Evolutionary conservation across 2,113 vertebrate genomes (phyloP).

Genomic region (Pipa parva): DNA sequence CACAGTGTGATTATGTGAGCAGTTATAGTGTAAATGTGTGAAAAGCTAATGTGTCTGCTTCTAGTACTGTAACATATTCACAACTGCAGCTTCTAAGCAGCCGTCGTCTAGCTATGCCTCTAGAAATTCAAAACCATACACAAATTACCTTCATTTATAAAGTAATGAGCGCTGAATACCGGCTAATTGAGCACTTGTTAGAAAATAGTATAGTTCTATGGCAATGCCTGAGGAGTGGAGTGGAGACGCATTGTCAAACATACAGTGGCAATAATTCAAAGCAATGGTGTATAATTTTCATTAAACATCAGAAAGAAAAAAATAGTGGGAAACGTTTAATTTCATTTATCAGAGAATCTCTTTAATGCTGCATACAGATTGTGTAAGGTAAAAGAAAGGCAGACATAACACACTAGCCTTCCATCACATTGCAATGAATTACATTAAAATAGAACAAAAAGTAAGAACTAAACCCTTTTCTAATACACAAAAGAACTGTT

Average conservation of each 20-base stretch:
- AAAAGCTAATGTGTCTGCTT: background rate
- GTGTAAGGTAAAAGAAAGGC: background rate
- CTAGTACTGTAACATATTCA: background rate
- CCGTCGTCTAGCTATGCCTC: constrained; percentile 5
- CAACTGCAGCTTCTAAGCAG: background rate
- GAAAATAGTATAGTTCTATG: constrained; percentile 18
- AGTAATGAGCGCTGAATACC: constrained; percentile 20
- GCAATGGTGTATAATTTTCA: constrained; percentile 1
- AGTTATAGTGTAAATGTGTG: no score
- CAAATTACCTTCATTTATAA: constrained; percentile 14
- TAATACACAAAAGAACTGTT: no score
- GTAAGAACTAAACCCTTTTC: no score
- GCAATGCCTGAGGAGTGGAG: constrained; percentile 14
- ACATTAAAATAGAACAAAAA: no score
- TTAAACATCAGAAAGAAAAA: constrained; percentile 9
- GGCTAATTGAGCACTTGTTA: constrained; percentile 30
- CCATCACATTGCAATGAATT: no score
- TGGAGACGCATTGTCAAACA: constrained; percentile 20
- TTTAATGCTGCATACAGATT: constrained; percentile 1
- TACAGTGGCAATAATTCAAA: constrained; percentile 7
- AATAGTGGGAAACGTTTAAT: constrained; percentile 10
- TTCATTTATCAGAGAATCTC: constrained; percentile 6
- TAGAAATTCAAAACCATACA: constrained; percentile 8
- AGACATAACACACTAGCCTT: no score
- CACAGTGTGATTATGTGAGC: no score